A percentile compares a stretch with the other conserved stretches of the same genome.
Conservation (phyloP, 2,113 vertebrate genomes). For the Muscicapa adusta region DNA sequence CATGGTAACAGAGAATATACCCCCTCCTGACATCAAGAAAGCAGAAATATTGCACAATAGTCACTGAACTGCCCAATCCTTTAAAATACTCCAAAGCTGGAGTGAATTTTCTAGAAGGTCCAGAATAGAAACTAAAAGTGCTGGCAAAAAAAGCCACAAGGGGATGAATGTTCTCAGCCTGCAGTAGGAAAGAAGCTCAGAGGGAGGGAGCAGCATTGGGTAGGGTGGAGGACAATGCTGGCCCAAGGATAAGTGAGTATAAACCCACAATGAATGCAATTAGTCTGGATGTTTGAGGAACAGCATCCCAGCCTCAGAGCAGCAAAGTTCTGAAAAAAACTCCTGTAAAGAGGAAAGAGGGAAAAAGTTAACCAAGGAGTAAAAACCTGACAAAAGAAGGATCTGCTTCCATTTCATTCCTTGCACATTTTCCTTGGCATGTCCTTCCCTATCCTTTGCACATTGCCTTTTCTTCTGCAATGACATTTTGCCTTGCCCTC, state of each 20-base stretch:
- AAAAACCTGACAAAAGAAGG: not conserved
- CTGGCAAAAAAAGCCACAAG: not conserved
- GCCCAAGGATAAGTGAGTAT: not conserved
- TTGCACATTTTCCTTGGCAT: not conserved
- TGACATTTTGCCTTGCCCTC: not conserved
- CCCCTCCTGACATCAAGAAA: not conserved
- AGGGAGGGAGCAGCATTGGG: not conserved
- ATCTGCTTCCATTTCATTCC: not conserved
- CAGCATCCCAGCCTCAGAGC: not conserved
- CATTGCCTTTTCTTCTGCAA: not conserved
- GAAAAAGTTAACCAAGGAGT: not conserved
- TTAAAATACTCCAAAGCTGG: not conserved
- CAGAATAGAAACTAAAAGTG: not conserved
- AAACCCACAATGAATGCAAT: not conserved
- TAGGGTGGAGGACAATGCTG: conserved; percentile 10
- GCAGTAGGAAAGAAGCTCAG: not conserved
- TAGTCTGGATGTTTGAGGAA: not conserved
- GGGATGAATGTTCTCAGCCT: not conserved
- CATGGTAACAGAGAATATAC: not conserved
- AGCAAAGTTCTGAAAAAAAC: not conserved
- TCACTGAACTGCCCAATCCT: not conserved
- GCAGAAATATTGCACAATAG: not conserved
- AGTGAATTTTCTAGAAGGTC: not conserved
- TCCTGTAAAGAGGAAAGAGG: not conserved
- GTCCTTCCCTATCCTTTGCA: not conserved